Base-by-base conservation (phyloP, 2,797 vertebrate genomes). In the Fistularia tabacaria region DNA sequence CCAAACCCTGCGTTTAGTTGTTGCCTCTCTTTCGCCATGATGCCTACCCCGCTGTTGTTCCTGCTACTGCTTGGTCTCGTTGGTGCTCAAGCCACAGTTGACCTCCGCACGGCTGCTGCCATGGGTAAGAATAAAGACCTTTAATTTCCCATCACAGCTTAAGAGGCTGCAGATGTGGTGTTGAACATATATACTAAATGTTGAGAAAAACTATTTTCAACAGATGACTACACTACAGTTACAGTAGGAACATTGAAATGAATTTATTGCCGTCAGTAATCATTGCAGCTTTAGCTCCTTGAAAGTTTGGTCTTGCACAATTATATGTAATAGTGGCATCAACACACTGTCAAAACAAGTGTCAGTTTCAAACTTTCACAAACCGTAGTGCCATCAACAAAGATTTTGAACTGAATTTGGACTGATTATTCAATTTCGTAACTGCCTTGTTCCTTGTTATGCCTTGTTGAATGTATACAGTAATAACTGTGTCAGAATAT, bases 1-100 rank as follows among this genome's bases (percentile, higher is more conserved):
- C 25, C 25, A 25, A 25, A 2, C 69, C 60, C 64, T 9, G 38
- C 51, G 7, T 59, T 53, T 49, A 64, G 48, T 48, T 40, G 8
- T 62, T 66, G n/a, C 51, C 59, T 59, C 55, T 59, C 76, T 59
- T 71, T 80, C 84, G 48, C 77, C 82, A 89, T 90, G 88, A 85
- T 56, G 59, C 84, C 72, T 15, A 67, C 66, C 51, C 68, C 83
- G 53, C 71, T 64, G 59, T 58, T 85, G 67, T 83, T 90, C 79
- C 69, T 91, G 78, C 85, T 92, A 75, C 87, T 91, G 69, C 87
- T 91, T 51, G 70, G 85, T 84, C 83, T 91, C 62, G 54, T 85
- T n/a, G 90, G 88, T 70, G 85, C 87, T 54, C 87, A 85, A 14
- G 88, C 90, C 71, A 77, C 77, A 14, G 8, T 84, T 36, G 90